A percentile compares a stretch with the other conserved stretches of the same genome.
Conservation (phyloP, 2,113 vertebrate species). For the Boulengeromyrus knoepffleri region DNA sequence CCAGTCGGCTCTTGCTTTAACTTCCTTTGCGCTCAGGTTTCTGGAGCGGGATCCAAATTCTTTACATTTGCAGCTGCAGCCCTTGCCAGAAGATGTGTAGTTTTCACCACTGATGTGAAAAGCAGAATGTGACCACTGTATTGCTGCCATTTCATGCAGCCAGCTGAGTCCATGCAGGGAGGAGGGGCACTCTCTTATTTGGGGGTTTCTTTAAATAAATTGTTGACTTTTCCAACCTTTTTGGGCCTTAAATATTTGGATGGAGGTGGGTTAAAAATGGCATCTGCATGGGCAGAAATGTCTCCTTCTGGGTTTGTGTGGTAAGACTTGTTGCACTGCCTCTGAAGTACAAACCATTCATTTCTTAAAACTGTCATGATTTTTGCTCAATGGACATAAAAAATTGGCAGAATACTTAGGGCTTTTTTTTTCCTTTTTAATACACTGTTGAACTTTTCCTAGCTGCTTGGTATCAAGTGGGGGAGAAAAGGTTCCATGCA, state of each 20-base stretch:
- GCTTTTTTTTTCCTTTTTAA: neutral
- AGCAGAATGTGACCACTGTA: neutral
- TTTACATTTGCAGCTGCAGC: neutral
- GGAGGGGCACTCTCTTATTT: neutral
- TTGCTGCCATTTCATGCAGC: neutral
- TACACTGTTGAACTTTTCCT: neutral
- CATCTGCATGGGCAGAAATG: neutral
- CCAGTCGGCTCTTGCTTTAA: neutral
- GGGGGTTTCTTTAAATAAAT: neutral
- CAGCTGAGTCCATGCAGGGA: neutral
- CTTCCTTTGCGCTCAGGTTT: neutral
- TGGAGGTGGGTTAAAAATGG: neutral
- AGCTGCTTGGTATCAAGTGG: neutral
- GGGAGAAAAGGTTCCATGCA: neutral
- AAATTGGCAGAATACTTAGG: neutral
- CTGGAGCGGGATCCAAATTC: neutral
- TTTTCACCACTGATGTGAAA: neutral
- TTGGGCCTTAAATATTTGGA: neutral
- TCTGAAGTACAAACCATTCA: neutral
- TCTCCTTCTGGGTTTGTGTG: neutral
- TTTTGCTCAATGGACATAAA: neutral
- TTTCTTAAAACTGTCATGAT: neutral
- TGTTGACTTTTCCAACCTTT: neutral
- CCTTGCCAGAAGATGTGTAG: constrained; percentile 1
- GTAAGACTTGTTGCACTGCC: neutral